Percentiles rank a stretch among this genome's conserved stretches.
Conservation (phyloP, 2,113 vertebrate species). For the Thryonomys swinderianus region DNA sequence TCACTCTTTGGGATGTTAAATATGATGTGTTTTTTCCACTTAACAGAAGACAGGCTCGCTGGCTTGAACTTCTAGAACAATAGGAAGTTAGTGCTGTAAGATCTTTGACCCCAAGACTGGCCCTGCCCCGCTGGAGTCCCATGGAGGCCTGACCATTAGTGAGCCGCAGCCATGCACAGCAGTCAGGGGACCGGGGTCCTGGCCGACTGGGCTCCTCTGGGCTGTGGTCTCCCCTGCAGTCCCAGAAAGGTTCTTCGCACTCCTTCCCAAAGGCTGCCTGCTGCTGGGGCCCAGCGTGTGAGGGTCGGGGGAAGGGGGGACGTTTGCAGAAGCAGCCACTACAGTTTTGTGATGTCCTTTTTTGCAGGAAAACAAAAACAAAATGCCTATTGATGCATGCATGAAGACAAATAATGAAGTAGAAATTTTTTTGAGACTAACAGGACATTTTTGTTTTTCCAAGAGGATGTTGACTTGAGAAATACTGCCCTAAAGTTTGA, state of each 20-base stretch:
- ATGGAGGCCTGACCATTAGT: conserved; percentile 8
- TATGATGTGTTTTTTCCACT: conserved; percentile 45
- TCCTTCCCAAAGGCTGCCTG: neutral
- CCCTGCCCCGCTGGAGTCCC: conserved; percentile 13
- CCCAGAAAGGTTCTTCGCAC: neutral
- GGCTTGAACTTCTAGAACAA: conserved; percentile 30
- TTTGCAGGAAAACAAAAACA: neutral
- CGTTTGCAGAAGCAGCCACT: neutral
- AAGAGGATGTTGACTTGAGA: conserved; percentile 19
- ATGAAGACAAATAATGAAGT: neutral
- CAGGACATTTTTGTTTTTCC: neutral
- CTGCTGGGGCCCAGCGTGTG: neutral
- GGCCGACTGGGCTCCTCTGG: neutral
- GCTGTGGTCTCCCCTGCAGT: neutral
- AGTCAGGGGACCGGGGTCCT: neutral
- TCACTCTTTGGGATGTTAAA: conserved; percentile 24
- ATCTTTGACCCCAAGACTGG: conserved; percentile 64
- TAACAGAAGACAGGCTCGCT: conserved; percentile 11
- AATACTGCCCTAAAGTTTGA: conserved; percentile 32
- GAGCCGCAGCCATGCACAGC: neutral
- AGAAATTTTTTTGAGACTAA: conserved; percentile 18
- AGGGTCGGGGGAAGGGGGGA: neutral
- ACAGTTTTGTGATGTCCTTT: conserved; percentile 15
- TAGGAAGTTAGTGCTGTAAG: conserved; percentile 39
- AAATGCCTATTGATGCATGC: neutral